These are phyloP conservation scores for Acanthis flammea DNA, from an alignment of 2,797 vertebrate species.

Conservation along the genomic window DNA sequence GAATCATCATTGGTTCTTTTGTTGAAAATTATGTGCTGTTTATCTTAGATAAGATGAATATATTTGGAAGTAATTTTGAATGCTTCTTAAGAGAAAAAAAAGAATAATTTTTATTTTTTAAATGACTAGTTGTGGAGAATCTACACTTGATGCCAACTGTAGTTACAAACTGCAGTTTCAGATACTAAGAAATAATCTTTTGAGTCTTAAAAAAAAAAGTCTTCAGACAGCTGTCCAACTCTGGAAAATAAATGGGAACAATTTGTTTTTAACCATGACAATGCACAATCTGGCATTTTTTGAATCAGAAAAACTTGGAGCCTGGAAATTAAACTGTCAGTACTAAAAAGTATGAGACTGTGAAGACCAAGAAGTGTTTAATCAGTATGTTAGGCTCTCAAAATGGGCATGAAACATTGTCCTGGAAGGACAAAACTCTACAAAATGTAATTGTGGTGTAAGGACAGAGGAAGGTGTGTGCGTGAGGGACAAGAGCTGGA, in stretches of 20 bases:
- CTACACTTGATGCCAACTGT: not conserved
- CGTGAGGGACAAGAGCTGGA: not conserved
- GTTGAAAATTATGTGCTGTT: not conserved
- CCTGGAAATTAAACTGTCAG: constrained; percentile 78
- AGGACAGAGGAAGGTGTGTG: not conserved
- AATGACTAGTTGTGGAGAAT: not conserved
- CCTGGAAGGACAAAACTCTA: constrained; percentile 56
- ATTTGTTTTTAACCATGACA: constrained; percentile 75
- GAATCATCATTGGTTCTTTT: not conserved
- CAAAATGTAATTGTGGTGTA: constrained; percentile 47
- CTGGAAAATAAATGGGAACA: constrained; percentile 66
- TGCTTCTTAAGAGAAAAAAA: not conserved
- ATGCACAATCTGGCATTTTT: constrained; percentile 72
- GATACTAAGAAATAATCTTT: constrained; percentile 57
- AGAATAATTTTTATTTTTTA: not conserved
- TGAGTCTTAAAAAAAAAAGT: constrained; percentile 24
- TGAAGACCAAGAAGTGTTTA: constrained; percentile 68
- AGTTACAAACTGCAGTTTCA: not conserved
- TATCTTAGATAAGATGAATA: not conserved
- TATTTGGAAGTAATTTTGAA: not conserved
- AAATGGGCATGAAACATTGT: constrained; percentile 59
- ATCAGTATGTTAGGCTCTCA: constrained; percentile 64
- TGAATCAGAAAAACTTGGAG: constrained; percentile 72
- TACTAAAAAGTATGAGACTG: constrained; percentile 71
- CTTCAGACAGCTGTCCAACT: constrained; percentile 54